Evolutionary conservation across 2,888 invertebrate genomes (phyloP).

Genomic region (Chymomyza fuscimana): DNA sequence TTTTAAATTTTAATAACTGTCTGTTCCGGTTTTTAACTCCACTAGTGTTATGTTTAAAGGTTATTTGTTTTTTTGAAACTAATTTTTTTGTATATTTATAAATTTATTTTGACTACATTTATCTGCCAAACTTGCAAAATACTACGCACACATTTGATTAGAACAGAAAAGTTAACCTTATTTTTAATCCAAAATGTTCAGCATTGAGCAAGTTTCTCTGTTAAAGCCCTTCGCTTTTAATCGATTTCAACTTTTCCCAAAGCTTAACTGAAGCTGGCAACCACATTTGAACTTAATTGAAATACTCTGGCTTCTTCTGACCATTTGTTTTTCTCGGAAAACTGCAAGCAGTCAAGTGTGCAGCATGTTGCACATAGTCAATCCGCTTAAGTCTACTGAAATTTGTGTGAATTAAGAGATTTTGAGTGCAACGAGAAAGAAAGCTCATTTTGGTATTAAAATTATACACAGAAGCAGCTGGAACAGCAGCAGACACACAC

Average conservation of each 20-base stretch:
- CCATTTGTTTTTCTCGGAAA: background rate
- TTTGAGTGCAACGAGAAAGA: slow-evolving; percentile 40
- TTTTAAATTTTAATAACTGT: too few species aligned
- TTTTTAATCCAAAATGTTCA: too few species aligned
- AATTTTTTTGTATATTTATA: too few species aligned
- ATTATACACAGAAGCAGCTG: background rate
- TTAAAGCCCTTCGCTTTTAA: background rate
- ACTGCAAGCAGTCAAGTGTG: background rate
- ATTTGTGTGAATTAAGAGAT: slow-evolving; percentile 66
- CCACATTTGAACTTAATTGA: slow-evolving; percentile 51
- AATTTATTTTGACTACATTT: too few species aligned
- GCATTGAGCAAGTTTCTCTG: slow-evolving; percentile 9
- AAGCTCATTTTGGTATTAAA: slow-evolving; percentile 39
- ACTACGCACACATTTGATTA: too few species aligned
- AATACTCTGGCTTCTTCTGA: background rate
- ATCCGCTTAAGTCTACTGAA: slow-evolving; percentile 55
- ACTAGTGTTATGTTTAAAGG: too few species aligned
- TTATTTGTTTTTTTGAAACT: too few species aligned
- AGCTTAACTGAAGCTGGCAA: slow-evolving; percentile 22
- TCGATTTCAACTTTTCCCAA: background rate
- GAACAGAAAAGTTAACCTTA: too few species aligned
- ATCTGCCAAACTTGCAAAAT: too few species aligned
- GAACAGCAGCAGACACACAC: background rate
- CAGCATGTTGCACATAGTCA: slow-evolving; percentile 19
- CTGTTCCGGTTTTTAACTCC: too few species aligned